These are phyloP conservation scores for Synchiropus splendidus DNA, from an alignment of 2,113 vertebrate species.

Conservation along the genomic window DNA sequence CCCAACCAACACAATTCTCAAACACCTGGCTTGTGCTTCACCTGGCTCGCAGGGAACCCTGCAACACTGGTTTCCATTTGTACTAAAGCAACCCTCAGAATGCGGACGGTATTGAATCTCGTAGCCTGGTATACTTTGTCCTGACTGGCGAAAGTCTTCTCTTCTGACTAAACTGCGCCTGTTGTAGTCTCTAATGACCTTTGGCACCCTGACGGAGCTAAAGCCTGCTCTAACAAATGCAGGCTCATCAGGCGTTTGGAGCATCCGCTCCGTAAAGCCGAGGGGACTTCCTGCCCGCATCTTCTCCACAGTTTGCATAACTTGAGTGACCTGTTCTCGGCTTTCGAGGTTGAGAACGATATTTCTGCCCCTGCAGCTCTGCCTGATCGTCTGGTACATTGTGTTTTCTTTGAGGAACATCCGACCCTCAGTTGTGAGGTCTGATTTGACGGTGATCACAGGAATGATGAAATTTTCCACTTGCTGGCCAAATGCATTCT, in stretches of 20 bases:
- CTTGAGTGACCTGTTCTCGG: conserved; percentile 13
- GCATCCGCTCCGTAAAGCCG: conserved; percentile 11
- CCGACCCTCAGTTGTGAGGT: neutral
- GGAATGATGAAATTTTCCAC: conserved; percentile 18
- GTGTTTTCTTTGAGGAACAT: conserved; percentile 10
- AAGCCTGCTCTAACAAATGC: rapidly evolving
- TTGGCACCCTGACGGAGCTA: no score
- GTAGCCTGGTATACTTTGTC: no score
- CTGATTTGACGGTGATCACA: conserved; percentile 15
- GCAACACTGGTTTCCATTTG: neutral
- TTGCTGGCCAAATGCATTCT: neutral
- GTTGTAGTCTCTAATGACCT: no score
- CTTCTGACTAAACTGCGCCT: no score
- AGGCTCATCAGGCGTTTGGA: neutral
- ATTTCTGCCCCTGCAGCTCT: neutral
- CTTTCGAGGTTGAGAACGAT: conserved; percentile 15
- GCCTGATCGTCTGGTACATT: conserved; percentile 8
- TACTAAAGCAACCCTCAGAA: no score
- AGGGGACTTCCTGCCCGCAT: neutral
- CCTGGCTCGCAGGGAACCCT: no score
- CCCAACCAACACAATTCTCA: conserved; percentile 19
- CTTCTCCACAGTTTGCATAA: conserved; percentile 8
- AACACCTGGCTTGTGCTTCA: neutral
- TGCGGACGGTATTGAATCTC: no score
- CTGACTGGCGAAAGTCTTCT: no score